Conservation (phyloP, 2,888 invertebrate species). For the Elgonia sp. region DNA sequence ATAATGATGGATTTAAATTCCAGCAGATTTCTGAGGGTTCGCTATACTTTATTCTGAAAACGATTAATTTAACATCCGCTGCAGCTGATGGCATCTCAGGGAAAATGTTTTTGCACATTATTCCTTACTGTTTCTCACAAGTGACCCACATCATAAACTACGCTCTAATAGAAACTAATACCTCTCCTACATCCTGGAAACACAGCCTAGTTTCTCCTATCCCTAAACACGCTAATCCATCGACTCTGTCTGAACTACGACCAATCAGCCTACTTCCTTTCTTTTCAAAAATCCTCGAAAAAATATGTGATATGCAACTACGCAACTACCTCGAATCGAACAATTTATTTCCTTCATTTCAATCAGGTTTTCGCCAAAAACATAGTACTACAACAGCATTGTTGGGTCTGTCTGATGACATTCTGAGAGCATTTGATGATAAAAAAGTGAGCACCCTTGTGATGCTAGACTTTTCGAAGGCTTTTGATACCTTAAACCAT, state of each 20-base stretch:
- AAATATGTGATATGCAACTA: not conserved
- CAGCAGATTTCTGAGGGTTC: not conserved
- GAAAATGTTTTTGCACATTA: conserved; percentile 12
- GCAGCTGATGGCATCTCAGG: conserved; percentile 24
- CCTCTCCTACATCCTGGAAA: conserved; percentile 1
- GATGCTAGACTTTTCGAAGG: too few relatives aligned
- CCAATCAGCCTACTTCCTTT: too few relatives aligned
- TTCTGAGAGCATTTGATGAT: not conserved
- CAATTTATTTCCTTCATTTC: not conserved
- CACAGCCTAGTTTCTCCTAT: conserved; percentile 11
- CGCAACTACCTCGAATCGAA: not conserved
- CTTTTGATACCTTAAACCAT: not conserved
- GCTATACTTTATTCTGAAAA: not conserved
- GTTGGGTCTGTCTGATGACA: not conserved
- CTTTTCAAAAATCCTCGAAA: conserved; percentile 9
- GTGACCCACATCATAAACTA: not conserved
- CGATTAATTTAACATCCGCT: conserved; percentile 10
- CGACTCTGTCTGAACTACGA: not conserved
- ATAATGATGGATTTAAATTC: not conserved
- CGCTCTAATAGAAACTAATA: not conserved
- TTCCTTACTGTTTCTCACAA: conserved; percentile 20
- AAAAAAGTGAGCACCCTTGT: not conserved
- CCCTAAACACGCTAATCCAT: not conserved
- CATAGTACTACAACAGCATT: conserved; percentile 10
- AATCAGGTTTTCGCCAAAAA: not conserved